Evolutionary conservation across 1,140 invertebrate species (phyloP).

Genomic region (Mylabris phalerata): DNA sequence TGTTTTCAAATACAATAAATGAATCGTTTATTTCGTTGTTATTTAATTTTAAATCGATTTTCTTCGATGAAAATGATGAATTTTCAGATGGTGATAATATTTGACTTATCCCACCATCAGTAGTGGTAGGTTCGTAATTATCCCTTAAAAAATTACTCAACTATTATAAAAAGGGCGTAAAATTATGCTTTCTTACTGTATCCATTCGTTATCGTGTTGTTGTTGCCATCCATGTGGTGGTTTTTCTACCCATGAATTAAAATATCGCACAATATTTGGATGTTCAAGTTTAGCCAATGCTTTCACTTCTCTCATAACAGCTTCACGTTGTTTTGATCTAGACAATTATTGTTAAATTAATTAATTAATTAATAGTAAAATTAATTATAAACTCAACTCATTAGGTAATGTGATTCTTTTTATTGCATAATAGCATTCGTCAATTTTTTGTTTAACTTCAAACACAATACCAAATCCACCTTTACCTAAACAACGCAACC

Average conservation of each 20-base stretch:
- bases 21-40: constrained; percentile 42
- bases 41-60: too few species aligned
- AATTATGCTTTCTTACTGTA: constrained; percentile 24
- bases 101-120: background rate
- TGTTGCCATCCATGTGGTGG: constrained; percentile 82
- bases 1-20: constrained; percentile 53
- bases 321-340: constrained; percentile 54
- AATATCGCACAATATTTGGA: constrained; percentile 90
- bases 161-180: background rate
- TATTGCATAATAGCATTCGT: constrained; percentile 91
- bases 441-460: constrained; percentile 90
- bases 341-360: constrained; percentile 13
- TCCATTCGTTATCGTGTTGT: constrained; percentile 62
- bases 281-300: constrained; percentile 92
- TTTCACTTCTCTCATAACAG: constrained; percentile 88
- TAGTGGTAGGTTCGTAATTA: background rate
- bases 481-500: constrained; percentile 74
- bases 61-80: too few species aligned
- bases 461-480: constrained; percentile 98
- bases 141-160: background rate
- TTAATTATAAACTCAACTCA: constrained; percentile 47
- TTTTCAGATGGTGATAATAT: too few species aligned
- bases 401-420: constrained; percentile 88
- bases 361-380: background rate
- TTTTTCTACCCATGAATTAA: constrained; percentile 88